Conservation (phyloP, 2,888 invertebrate species). For the Acanthopleura granulata region DNA sequence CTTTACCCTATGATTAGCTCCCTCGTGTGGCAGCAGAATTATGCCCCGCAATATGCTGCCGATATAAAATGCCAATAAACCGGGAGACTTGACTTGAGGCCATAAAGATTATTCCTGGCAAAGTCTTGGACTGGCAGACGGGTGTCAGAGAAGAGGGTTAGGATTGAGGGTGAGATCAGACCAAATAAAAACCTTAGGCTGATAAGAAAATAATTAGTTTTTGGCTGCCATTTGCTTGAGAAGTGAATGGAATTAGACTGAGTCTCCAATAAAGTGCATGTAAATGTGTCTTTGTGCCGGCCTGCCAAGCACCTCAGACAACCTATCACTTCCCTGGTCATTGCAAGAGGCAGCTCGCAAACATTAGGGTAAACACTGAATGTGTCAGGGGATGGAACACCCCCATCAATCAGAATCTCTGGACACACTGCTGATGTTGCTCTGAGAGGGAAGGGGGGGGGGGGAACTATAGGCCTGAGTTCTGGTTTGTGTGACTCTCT, state of each 20-base stretch:
- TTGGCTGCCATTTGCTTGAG: neutral
- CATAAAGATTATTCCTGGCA: neutral
- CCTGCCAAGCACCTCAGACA: neutral
- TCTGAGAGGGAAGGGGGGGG: too few relatives aligned
- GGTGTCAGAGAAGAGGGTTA: neutral
- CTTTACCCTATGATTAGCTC: neutral
- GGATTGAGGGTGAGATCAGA: neutral
- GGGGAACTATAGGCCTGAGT: too few relatives aligned
- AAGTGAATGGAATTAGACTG: neutral
- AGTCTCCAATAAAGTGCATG: constrained; percentile 4
- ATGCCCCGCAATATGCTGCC: neutral
- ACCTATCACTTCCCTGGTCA: neutral
- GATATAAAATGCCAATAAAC: constrained; percentile 8
- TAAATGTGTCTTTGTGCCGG: neutral
- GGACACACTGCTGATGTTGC: neutral
- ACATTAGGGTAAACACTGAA: constrained; percentile 1
- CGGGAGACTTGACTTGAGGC: neutral
- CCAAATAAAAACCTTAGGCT: neutral
- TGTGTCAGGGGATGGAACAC: neutral
- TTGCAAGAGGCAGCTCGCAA: neutral
- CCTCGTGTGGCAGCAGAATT: neutral
- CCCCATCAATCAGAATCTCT: neutral
- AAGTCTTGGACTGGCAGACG: neutral
- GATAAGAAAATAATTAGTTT: constrained; percentile 12
- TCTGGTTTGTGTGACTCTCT: too few relatives aligned